phyloP scores from a whole-genome alignment of 2,797 vertebrate species.

The Tamandua tetradactyla region DNA sequence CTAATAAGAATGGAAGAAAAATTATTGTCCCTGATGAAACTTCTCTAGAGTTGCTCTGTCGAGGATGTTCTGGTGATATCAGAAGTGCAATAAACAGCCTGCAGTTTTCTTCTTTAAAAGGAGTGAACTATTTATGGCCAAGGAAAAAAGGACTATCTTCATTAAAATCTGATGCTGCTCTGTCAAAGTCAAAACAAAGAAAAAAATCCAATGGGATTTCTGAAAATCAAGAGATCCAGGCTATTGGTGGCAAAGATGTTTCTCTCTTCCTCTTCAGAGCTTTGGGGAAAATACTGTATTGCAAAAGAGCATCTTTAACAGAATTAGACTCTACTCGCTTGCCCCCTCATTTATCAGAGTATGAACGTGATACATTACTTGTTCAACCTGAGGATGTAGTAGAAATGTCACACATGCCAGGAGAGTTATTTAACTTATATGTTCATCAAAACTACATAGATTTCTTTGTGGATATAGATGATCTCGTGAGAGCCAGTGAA shows the following conservation, averaged over 20 bases:
- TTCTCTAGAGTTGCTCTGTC: slow-evolving; percentile 90
- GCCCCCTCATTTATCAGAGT: slow-evolving; percentile 90
- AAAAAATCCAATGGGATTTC: slow-evolving; percentile 80
- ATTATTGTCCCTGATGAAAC: slow-evolving; percentile 85
- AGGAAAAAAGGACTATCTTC: slow-evolving; percentile 83
- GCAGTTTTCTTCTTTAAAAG: slow-evolving; percentile 93
- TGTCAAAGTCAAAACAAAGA: slow-evolving; percentile 83
- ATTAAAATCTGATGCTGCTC: slow-evolving; percentile 77
- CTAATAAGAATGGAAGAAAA: slow-evolving; percentile 88
- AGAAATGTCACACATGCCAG: slow-evolving; percentile 94
- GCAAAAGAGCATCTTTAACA: slow-evolving; percentile 90
- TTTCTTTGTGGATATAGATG: slow-evolving; percentile 93
- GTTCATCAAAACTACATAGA: slow-evolving; percentile 98
- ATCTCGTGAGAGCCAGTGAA: slow-evolving; percentile 92
- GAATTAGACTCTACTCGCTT: slow-evolving; percentile 82
- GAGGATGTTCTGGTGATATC: slow-evolving; percentile 95
- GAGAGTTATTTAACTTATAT: slow-evolving; percentile 94
- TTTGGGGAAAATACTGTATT: slow-evolving; percentile 96
- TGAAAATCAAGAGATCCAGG: slow-evolving; percentile 85
- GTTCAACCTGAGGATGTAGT: slow-evolving; percentile 93
- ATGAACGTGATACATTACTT: slow-evolving; percentile 89
- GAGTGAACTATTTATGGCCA: slow-evolving; percentile 85
- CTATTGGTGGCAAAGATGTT: slow-evolving; percentile 94
- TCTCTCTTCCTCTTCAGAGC: slow-evolving; percentile 97
- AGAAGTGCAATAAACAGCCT: slow-evolving; percentile 97